Percentiles rank a stretch among this genome's conserved stretches.
Evolutionary conservation across 2,797 vertebrate species (phyloP).

Genomic region (Apogon hyalosoma): DNA sequence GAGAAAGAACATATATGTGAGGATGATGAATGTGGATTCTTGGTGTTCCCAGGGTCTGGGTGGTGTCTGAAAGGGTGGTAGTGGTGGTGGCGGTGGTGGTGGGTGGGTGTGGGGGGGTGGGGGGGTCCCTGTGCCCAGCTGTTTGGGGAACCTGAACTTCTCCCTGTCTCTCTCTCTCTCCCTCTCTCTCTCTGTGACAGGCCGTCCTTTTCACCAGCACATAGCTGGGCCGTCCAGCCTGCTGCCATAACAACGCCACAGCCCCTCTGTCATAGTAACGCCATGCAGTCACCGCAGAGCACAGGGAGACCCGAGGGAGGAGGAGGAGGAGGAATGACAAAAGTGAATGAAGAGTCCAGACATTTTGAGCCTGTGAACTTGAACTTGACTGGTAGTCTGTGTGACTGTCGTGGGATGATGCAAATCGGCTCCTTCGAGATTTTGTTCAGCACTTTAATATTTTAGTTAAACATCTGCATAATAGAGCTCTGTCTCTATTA

Average conservation of each 20-base stretch:
- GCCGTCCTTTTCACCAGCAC: constrained; percentile 90
- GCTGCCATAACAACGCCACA: constrained; percentile 96
- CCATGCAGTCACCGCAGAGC: constrained; percentile 58
- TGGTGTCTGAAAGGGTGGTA: constrained; percentile 84
- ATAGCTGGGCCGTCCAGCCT: constrained; percentile 88
- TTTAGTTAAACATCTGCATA: not conserved
- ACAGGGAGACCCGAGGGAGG: constrained; percentile 8
- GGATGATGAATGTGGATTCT: constrained; percentile 93
- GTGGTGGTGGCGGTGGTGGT: constrained; percentile 7
- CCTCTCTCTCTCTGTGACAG: constrained; percentile 94
- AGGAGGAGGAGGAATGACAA: constrained; percentile 52
- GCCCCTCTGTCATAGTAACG: constrained; percentile 78
- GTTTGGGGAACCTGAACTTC: constrained; percentile 81
- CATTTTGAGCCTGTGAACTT: constrained; percentile 81
- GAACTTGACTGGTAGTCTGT: constrained; percentile 85
- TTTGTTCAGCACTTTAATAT: constrained; percentile 6
- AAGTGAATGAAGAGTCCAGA: constrained; percentile 79
- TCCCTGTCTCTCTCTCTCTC: constrained; percentile 72
- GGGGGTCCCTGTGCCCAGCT: constrained; percentile 88
- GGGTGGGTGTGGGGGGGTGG: constrained; percentile 38
- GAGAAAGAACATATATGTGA: constrained; percentile 54
- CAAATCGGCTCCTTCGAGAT: constrained; percentile 48
- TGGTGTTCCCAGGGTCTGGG: constrained; percentile 95
- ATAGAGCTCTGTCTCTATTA: not conserved
- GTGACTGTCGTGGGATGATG: constrained; percentile 56